A percentile compares a stretch with the other conserved stretches of the same genome.
Evolutionary conservation across 2,888 invertebrate genomes (phyloP).

Genomic region (Cataglyphis albicans): DNA sequence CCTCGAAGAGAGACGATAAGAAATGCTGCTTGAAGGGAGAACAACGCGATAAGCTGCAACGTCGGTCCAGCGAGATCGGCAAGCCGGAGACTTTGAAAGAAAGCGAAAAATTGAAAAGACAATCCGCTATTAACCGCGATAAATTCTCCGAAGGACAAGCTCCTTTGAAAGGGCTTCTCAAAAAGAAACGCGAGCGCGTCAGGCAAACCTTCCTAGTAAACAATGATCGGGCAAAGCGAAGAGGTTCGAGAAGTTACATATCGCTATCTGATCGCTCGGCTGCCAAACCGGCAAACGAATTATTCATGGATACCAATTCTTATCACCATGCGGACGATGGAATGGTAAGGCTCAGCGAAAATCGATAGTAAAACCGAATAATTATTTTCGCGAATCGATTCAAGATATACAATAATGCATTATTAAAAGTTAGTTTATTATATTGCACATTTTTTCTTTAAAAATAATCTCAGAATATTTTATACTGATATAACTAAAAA

Average conservation of each 20-base stretch:
- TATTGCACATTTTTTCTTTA: neutral
- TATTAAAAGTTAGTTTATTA: slow-evolving; percentile 22
- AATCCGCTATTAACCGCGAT: neutral
- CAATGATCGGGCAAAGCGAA: slow-evolving; percentile 55
- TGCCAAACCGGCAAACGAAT: neutral
- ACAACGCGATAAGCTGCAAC: neutral
- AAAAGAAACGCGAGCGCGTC: slow-evolving; percentile 62
- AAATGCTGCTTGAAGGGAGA: slow-evolving; percentile 14
- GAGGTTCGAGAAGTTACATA: slow-evolving; percentile 37
- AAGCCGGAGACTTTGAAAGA: neutral
- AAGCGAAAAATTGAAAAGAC: slow-evolving; percentile 37
- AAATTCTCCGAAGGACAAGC: neutral
- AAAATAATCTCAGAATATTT: neutral
- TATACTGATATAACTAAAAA: neutral
- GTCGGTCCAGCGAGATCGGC: neutral
- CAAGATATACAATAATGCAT: neutral
- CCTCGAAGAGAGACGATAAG: neutral
- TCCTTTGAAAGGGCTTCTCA: neutral
- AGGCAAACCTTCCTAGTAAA: slow-evolving; percentile 64
- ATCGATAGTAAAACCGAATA: neutral
- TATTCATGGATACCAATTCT: slow-evolving; percentile 1
- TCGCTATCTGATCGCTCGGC: neutral
- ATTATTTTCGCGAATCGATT: neutral
- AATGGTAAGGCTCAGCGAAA: slow-evolving; percentile 14
- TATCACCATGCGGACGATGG: neutral